Evolutionary conservation across 2,797 vertebrate genomes (phyloP).

Genomic region (Hippoglossus hippoglossus): DNA sequence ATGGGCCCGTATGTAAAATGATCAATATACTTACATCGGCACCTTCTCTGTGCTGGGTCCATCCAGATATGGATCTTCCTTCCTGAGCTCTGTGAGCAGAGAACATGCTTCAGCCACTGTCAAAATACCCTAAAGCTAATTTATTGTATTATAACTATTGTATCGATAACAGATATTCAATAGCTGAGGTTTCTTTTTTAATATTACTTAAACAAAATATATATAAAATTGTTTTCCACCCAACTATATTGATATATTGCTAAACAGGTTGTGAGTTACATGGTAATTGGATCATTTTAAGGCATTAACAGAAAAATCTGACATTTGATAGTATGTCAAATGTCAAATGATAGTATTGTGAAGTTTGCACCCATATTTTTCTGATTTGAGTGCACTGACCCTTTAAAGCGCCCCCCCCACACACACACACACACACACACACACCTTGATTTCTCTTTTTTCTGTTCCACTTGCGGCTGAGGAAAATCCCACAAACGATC

Average conservation of each 20-base stretch:
- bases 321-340: too few relatives aligned
- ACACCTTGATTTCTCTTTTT: slow-evolving; percentile 50
- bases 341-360: too few relatives aligned
- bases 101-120: neutral
- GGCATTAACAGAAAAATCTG: neutral
- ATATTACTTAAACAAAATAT: neutral
- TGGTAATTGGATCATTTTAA: neutral
- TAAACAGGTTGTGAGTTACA: neutral
- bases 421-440: neutral
- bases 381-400: too few relatives aligned
- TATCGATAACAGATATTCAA: neutral
- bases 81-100: slow-evolving; percentile 56
- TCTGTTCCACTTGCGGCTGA: slow-evolving; percentile 52
- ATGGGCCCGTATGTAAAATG: neutral
- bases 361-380: neutral
- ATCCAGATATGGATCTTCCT: slow-evolving; percentile 79
- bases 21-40: slow-evolving; percentile 81
- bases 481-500: slow-evolving; percentile 57
- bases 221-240: too few relatives aligned
- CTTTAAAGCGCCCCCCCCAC: too few relatives aligned
- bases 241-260: neutral
- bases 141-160: neutral
- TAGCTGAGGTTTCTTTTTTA: neutral
- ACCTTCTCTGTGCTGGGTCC: slow-evolving; percentile 77
- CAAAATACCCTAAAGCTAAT: too few relatives aligned